Evolutionary conservation across 2,797 vertebrate genomes (phyloP), one percentile per base, ranked within the genome.

Genomic region (Luscinia megarhynchos): DNA sequence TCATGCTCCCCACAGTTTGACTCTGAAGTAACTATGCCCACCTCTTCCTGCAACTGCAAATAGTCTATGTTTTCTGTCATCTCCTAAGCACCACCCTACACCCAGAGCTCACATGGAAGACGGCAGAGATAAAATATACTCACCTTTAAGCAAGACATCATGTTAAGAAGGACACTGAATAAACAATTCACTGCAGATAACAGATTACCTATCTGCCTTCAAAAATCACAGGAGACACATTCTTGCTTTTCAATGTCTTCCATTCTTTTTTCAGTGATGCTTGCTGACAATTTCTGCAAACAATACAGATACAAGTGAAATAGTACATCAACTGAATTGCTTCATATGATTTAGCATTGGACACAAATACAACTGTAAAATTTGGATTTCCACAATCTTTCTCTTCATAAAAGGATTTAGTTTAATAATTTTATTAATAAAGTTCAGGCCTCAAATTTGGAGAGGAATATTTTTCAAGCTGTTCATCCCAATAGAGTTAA

Each of bases 261-360:
- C n/a, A 36, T 34, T 8, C 5, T 41, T 69, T 75, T 54, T 69
- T 45, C 34, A 57, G 23, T 55, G 68, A 75, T 24, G 53, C 16
- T 91, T 86, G 32, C 40, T 68, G 48, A 45, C 15, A 82, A 69
- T 55, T 87, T 95, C 96, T 96, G 90, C 41, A 89, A 95, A 80
- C 7, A 95, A 94, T 34, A 95, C 6, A 89, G 66, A 55, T 26
- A 48, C 0, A 2, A 54, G 51, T 96, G 61, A 80, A 79, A 79
- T 15, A 66, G 18, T 57, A 10, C 16, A 41, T 72, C 41, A 83
- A 23, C 38, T 16, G 29, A 83, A 45, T 19, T 69, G 61, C 18
- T 50, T 69, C 18, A 51, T 64, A 43, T 14, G 43, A 18, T 54
- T 90, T 50, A 89, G 84, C 36, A 63, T 0, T 78, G 90, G 81